Evolutionary conservation across 2,113 vertebrate species (phyloP), one percentile per base, ranked within the genome.

Genomic region (Sminthopsis crassicaudata): DNA sequence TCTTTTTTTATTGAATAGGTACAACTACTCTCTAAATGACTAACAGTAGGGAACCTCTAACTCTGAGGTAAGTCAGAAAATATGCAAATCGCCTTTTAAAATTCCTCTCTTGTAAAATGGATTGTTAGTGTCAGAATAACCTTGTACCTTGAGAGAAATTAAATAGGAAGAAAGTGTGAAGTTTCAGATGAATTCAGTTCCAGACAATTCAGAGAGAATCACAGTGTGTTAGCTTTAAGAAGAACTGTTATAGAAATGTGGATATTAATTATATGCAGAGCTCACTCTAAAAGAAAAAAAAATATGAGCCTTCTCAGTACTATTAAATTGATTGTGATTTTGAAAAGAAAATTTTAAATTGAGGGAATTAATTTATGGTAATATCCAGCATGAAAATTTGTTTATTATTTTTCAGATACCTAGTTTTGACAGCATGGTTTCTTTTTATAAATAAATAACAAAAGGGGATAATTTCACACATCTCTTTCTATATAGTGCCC

Each of bases 81-180:
- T 95, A 97, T 96, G 93, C 89, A 96, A 96, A 97, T 94, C 93
- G 6, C 8, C 22, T 96, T 54, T 96, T 96, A 90, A 96, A 96
- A 96, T 91, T 96, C 46, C 51, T 92, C 60, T 94, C 93, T 97
- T 94, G 30, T 92, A 96, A 97, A 96, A 95, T 93, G 53, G 88
- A 92, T 94, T 94, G 90, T 93, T 96, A 95, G 46, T 96, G 54
- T 97, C 95, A 97, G 88, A 48, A 96, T 96, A 95, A 97, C 95
- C 94, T 96, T 96, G 76, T 94, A 96, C 16, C 88, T 97, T 52
- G 55, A 91, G 94, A 55, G 96, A 98, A 98, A 96, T 55, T 67
- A 92, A 89, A 90, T 9, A 50, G 0, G 2, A 67, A 94, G 36
- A 42, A 98, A 91, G 2, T 91, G 53, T 46, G 94, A 96, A 89